phyloP scores from a whole-genome alignment of 1,140 invertebrate species.

The Trichonephila inaurata region DNA sequence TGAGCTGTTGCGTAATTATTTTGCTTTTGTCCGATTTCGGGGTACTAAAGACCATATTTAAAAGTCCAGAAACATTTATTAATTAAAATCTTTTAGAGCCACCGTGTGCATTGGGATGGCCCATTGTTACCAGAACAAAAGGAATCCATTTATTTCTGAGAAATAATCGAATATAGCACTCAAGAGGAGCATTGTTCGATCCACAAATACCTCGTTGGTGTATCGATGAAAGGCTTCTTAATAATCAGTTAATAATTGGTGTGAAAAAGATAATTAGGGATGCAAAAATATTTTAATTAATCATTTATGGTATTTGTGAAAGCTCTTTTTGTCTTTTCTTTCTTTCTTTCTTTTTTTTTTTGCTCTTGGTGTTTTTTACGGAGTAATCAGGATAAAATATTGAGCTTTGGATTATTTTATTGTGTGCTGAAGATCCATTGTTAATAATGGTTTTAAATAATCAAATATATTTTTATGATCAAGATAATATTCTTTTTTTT shows the following conservation, averaged over 20 bases:
- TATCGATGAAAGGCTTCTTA: neutral
- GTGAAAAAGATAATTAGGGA: constrained; percentile 36
- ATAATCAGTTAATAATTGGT: constrained; percentile 34
- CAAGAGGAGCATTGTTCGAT: constrained; percentile 33
- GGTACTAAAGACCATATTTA: neutral
- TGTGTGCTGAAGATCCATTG: too few relatives aligned
- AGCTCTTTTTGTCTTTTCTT: neutral
- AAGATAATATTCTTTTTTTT: too few relatives aligned
- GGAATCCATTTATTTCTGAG: constrained; percentile 57
- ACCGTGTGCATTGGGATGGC: neutral
- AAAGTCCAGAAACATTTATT: constrained; percentile 35
- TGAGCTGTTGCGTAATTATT: constrained; percentile 40
- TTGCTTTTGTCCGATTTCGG: neutral
- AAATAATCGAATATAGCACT: constrained; percentile 54
- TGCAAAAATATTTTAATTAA: constrained; percentile 40
- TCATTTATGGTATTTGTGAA: neutral
- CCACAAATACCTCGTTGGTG: neutral
- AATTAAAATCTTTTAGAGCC: constrained; percentile 47
- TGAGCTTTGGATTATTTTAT: neutral
- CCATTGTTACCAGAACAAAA: constrained; percentile 38
- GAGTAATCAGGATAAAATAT: neutral
- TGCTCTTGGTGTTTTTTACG: neutral
- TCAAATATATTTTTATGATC: too few relatives aligned
- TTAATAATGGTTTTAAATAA: too few relatives aligned
- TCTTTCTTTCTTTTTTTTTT: neutral